Percentiles rank a stretch among this genome's conserved stretches.
Evolutionary conservation across 2,888 invertebrate species (phyloP).

Genomic region (Anarsia innoxiella): DNA sequence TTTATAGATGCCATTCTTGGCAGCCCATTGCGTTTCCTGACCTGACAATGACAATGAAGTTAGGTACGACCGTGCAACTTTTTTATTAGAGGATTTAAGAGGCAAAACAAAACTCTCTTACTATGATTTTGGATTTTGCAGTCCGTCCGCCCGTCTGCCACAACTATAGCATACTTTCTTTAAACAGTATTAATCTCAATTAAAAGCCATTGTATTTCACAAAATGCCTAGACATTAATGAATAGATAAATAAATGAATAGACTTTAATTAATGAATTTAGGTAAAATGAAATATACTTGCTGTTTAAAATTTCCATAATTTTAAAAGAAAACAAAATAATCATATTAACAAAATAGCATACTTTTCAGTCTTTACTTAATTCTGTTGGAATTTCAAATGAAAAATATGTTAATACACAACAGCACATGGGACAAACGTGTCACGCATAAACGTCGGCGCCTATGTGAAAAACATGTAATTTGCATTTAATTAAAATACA

Average conservation of each 20-base stretch:
- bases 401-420: neutral
- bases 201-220: neutral
- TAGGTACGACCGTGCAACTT: neutral
- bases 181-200: neutral
- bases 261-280: neutral
- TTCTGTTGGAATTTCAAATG: neutral
- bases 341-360: neutral
- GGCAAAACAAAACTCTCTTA: too few species aligned
- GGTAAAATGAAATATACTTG: neutral
- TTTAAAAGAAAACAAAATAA: neutral
- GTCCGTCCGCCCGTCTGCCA: too few species aligned
- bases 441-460: neutral
- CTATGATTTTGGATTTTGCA: too few species aligned
- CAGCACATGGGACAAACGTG: neutral
- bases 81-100: too few species aligned
- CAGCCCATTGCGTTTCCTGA: conserved; percentile 1
- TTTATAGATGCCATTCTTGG: conserved; percentile 4
- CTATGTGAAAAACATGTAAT: neutral
- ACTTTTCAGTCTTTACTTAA: neutral
- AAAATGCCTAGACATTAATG: neutral
- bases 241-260: neutral
- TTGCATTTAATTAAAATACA: neutral
- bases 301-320: neutral
- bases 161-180: neutral
- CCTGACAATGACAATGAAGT: neutral